Percentiles rank a stretch among this genome's conserved stretches.
Conservation (phyloP, 1,140 invertebrate genomes). For the Brachionus koreanus region DNA sequence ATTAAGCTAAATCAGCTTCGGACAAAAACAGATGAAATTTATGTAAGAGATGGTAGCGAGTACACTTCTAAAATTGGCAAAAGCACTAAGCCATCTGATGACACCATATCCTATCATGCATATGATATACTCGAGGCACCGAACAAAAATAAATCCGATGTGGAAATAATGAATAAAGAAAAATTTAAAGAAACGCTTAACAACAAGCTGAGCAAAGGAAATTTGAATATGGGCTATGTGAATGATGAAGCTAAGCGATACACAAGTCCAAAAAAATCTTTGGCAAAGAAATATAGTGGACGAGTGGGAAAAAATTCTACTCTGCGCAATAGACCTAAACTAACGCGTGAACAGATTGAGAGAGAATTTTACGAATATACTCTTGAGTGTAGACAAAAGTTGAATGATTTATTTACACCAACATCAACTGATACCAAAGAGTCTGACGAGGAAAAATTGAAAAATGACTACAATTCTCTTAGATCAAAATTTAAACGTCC, state of each 20-base stretch:
- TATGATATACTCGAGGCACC: constrained; percentile 1
- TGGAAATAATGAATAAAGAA: neutral
- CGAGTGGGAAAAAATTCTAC: neutral
- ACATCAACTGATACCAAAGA: constrained; percentile 3
- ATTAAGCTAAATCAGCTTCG: neutral
- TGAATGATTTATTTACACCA: constrained; percentile 19
- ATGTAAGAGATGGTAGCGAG: constrained; percentile 14
- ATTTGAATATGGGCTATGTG: neutral
- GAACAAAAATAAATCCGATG: neutral
- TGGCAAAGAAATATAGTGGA: neutral
- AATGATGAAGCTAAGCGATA: neutral
- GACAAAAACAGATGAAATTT: neutral
- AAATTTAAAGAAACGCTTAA: constrained; percentile 20
- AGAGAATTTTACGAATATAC: constrained; percentile 41
- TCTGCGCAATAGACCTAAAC: neutral
- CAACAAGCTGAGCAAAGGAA: neutral
- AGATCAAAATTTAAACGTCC: constrained; percentile 5
- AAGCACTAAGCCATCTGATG: neutral
- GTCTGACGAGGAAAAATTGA: constrained; percentile 9
- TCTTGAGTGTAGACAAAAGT: constrained; percentile 11
- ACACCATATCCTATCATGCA: constrained; percentile 6
- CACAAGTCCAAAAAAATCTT: neutral
- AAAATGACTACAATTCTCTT: constrained; percentile 9
- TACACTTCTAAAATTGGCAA: neutral
- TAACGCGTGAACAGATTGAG: constrained; percentile 32